Evolutionary conservation across 1,140 invertebrate species (phyloP).

Genomic region (Hesperophylax magnus): DNA sequence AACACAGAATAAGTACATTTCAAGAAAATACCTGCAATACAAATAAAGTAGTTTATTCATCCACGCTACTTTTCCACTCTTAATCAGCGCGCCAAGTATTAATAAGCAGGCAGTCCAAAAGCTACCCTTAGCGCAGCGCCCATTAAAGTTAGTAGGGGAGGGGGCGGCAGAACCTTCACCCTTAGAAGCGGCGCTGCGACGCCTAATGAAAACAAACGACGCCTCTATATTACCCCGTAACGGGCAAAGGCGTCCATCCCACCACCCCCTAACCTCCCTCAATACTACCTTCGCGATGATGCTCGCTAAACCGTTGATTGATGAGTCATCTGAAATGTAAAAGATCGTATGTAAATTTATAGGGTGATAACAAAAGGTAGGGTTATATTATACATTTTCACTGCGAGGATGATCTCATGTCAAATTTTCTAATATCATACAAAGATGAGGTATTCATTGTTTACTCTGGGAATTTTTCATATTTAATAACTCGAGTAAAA

Average conservation of each 20-base stretch:
- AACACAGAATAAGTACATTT: too few species aligned
- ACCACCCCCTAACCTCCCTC: neutral
- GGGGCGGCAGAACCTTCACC: neutral
- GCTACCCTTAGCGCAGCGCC: neutral
- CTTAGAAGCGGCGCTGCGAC: constrained; percentile 17
- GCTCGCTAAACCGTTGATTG: constrained; percentile 52
- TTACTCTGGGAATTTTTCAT: too few species aligned
- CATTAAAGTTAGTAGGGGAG: constrained; percentile 15
- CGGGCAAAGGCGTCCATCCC: neutral
- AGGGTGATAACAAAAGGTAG: neutral
- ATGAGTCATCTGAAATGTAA: constrained; percentile 39
- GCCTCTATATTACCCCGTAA: constrained; percentile 50
- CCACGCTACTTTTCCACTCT: neutral
- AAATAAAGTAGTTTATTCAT: constrained; percentile 3
- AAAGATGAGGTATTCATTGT: too few species aligned
- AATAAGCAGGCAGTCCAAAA: constrained; percentile 31
- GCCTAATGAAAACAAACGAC: constrained; percentile 57
- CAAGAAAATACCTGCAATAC: too few species aligned
- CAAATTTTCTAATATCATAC: too few species aligned
- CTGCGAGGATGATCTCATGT: too few species aligned
- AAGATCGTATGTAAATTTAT: constrained; percentile 39
- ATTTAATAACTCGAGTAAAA: too few species aligned
- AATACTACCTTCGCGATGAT: constrained; percentile 37
- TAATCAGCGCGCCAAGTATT: constrained; percentile 30
- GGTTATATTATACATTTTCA: too few species aligned